Base-by-base conservation (phyloP, 2,797 vertebrate genomes). In the Lithobates sylvaticus region DNA sequence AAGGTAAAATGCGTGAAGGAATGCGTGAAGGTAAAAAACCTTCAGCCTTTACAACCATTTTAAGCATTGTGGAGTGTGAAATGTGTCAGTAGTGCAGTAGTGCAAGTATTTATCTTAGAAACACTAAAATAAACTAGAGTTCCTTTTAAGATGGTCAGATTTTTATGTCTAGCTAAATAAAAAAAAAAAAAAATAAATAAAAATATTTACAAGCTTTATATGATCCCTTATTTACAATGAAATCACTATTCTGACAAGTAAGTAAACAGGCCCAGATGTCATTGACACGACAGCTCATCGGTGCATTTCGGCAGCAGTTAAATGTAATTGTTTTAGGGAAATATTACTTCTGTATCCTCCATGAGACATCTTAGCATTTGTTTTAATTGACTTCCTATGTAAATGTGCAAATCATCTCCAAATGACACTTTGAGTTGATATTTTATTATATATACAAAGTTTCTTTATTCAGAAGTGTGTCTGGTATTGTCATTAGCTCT, bases 281-380 rank as follows among this genome's bases (percentile, higher is more conserved):
- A 2, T 36, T 36, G 34, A 23, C 68, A 15, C 23, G 29, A 29
- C 23, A 44, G 77, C 1, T 26, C 64, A 44, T 78, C 76, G 44
- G 76, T 47, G 26, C 67, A 12, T 79, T 79, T 69, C 29, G 4
- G 16, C 15, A 69, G 39, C 67, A 47, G 77, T 79, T 23, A 69
- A 32, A 69, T 69, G 23, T 54, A 54, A 80, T 80, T 80, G 64
- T 70, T 64, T 70, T 50, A 65, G 61, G 13, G 34, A 29, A 69
- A 75, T 67, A 29, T 72, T 67, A 75, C 70, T 36, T 64, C 29
- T 82, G 70, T 71, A 83, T 67, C 64, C 61, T 75, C 74, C 61
- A 16, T 75, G 36, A 23, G 2, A 67, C 26, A 44, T 67, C 71
- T 26, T 58, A 44, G 67, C 78, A 54, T 81, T 61, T 71, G 67